These are phyloP conservation scores for Habrosyne pyritoides DNA, from an alignment of 2,888 invertebrate species.

Conservation along the genomic window DNA sequence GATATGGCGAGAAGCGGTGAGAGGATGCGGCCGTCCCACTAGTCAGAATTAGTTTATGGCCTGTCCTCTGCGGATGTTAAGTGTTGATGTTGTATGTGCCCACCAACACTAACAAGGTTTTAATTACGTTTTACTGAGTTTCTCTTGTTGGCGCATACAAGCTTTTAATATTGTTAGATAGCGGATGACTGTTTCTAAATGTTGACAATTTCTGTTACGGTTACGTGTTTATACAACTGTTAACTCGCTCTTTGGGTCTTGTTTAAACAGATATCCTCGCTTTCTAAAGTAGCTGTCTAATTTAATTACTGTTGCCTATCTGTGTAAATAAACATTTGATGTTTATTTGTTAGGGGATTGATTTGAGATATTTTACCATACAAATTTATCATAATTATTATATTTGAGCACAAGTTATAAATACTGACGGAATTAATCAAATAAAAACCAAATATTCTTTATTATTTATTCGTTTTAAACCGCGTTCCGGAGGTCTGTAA, in stretches of 20 bases:
- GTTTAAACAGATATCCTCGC: constrained; percentile 19
- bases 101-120: constrained; percentile 65
- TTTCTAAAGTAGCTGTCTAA: constrained; percentile 13
- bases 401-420: neutral
- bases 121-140: constrained; percentile 65
- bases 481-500: too few relatives aligned
- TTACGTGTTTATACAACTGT: constrained; percentile 18
- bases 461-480: too few relatives aligned
- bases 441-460: neutral
- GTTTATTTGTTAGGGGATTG: constrained; percentile 18
- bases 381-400: neutral
- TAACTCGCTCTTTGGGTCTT: constrained; percentile 24
- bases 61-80: constrained; percentile 57
- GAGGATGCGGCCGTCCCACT: constrained; percentile 34
- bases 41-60: constrained; percentile 71
- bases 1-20: constrained; percentile 25
- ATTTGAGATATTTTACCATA: too few relatives aligned
- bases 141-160: constrained; percentile 42
- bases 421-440: too few relatives aligned
- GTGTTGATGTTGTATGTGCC: constrained; percentile 59
- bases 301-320: constrained; percentile 15
- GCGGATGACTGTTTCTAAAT: constrained; percentile 42
- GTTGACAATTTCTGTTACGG: constrained; percentile 40
- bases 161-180: constrained; percentile 54
- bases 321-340: constrained; percentile 9